Base-by-base conservation (phyloP, 1,140 invertebrate species). In the Agraylea sexmaculata region DNA sequence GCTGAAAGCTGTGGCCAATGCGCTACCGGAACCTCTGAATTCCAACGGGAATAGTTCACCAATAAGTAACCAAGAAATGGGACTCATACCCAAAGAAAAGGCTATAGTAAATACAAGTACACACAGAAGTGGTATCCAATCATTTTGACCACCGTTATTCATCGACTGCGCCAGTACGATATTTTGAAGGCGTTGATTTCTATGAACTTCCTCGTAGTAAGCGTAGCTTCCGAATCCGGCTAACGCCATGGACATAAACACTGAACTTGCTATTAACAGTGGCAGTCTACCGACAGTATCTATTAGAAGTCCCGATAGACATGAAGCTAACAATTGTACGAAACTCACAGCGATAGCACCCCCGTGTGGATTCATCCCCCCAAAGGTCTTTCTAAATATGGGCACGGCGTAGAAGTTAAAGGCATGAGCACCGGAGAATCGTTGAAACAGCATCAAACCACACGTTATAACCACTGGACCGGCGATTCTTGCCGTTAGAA, bases 21-120 rank as follows among this genome's bases (percentile, higher is more conserved):
- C 83, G 46, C 83, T 83, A 8, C 87, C 87, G 40, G 87, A 73
- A 12, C 84, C 85, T 40, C 87, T 73, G 51, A 86, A 86, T 59
- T 87, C 83, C 28, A 87, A 64, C 4, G 87, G 84, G 58, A 91
- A 91, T n/a, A 92, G 68, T 62, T 92, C 88, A 39, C 84, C 87
- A 57, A 89, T 85, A 45, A 91, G 70, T 42, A 93, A 70, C 83
- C 85, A 87, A 12, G 87, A 88, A 56, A 92, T 88, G 29, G 88
- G 87, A 56, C 85, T 88, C 68, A 90, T 89, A 18, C 87, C 87
- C 46, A 91, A 65, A 3, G 85, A 86, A 57, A 91, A 89, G 12
- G 84, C 83, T 25, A 86, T 78, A 5, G 83, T 85, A 59, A 87
- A 87, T 29, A 86, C 77, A 37, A 87, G 66, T 1, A 86, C 83